phyloP scores from a whole-genome alignment of 2,888 invertebrate species.

The Orthosia gracilis region DNA sequence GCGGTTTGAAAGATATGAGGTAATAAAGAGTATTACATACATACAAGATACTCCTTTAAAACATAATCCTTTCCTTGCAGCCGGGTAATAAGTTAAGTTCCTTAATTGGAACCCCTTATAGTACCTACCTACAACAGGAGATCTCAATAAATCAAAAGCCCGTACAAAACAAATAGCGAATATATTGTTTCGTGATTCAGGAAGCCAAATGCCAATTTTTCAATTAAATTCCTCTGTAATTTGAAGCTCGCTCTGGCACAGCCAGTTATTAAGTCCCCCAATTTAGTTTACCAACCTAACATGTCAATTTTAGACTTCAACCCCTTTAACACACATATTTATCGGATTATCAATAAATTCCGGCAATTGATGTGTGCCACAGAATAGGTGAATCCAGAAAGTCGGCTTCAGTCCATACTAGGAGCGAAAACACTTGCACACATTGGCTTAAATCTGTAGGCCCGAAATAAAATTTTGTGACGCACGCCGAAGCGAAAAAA shows the following conservation, averaged over 20 bases:
- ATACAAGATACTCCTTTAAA: too few relatives aligned
- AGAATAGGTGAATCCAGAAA: background rate
- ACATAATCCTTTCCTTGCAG: too few relatives aligned
- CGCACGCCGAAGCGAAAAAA: too few relatives aligned
- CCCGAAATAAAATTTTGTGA: too few relatives aligned
- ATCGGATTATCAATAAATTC: constrained; percentile 52
- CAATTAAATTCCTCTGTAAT: constrained; percentile 15
- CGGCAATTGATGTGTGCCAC: constrained; percentile 32
- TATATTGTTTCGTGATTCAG: background rate
- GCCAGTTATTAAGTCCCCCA: constrained; percentile 13
- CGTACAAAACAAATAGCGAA: background rate
- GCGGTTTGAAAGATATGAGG: too few relatives aligned
- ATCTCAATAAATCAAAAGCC: background rate
- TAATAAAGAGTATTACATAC: too few relatives aligned
- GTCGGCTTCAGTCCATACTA: too few relatives aligned
- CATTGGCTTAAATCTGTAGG: too few relatives aligned
- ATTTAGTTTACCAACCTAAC: constrained; percentile 17
- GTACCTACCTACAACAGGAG: background rate
- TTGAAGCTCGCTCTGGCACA: background rate
- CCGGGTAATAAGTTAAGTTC: too few relatives aligned
- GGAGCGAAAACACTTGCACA: background rate
- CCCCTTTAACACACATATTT: constrained; percentile 18
- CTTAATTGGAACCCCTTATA: background rate
- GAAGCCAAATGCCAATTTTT: constrained; percentile 8
- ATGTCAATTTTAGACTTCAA: constrained; percentile 34